Percentiles rank a stretch among this genome's conserved stretches.
Conservation (phyloP, 2,113 vertebrate species). For the Tinamus guttatus region DNA sequence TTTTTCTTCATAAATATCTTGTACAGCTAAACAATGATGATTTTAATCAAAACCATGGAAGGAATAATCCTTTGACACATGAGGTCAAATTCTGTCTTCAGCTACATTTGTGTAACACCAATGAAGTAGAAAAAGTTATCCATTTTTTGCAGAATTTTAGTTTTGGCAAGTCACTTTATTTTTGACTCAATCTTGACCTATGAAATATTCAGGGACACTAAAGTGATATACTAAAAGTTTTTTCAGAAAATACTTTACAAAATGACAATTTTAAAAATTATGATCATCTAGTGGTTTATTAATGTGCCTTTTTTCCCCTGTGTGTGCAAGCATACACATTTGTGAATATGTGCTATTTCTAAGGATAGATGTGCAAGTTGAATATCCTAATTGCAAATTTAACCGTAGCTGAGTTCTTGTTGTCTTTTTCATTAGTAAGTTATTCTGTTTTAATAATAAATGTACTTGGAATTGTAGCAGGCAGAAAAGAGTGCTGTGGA, state of each 20-base stretch:
- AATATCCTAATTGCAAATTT: not conserved
- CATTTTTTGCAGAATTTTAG: not conserved
- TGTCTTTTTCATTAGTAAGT: conserved; percentile 34
- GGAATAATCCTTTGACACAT: conserved; percentile 57
- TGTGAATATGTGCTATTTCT: not conserved
- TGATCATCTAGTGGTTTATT: not conserved
- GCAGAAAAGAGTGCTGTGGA: conserved; percentile 23
- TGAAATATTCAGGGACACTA: not conserved
- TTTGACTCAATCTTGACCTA: not conserved
- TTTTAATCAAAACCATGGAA: conserved; percentile 67
- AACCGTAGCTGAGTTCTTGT: conserved; percentile 9
- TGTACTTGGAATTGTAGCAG: conserved; percentile 35
- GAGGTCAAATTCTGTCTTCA: conserved; percentile 26
- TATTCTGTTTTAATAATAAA: conserved; percentile 63
- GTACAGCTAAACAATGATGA: conserved; percentile 71
- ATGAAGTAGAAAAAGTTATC: conserved; percentile 6
- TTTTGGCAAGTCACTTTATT: not conserved
- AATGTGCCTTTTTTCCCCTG: not conserved
- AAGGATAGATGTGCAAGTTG: not conserved
- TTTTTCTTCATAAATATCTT: conserved; percentile 72
- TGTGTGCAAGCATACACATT: not conserved
- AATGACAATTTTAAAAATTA: not conserved
- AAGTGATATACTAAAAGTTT: not conserved
- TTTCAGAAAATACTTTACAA: not conserved
- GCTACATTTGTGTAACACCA: not conserved